Evolutionary conservation across 2,888 invertebrate species (phyloP), one percentile per base, ranked within the genome.

Genomic region (Napeogenes inachia): DNA sequence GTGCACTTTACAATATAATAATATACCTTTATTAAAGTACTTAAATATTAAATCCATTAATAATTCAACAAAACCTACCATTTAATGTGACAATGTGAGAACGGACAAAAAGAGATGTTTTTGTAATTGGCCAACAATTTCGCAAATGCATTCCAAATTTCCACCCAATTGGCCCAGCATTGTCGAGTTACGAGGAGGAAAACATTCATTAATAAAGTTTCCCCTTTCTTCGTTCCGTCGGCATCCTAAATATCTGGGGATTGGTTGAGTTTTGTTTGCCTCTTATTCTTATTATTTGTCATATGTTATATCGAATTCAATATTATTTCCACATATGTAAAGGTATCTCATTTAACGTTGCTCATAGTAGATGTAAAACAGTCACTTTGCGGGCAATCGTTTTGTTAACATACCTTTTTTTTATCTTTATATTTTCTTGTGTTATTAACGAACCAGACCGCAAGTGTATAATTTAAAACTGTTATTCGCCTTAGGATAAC

Each of bases 91-190:
- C 45, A n/a, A 30, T 45, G 60, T 60, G 21, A 21, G 21, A 54
- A 57, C 13, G 21, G 53, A 30, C 60, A 62, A 57, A 53, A 56
- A 58, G 56, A 57, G 58, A 59, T 58, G 57, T 64, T 57, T 63
- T n/a, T 50, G 61, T 59, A 61, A 65, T 60, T 59, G 61, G 45
- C 53, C 45, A 56, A 57, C 66, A 62, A 61, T 64, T 62, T 59
- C 54, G 60, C 62, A 58, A 66, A 62, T 64, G 64, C 56, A 66
- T 56, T 57, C 58, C 47, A 60, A 66, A 64, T 66, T 62, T 60
- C 62, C 54, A 58, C 60, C 55, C 60, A 61, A 60, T 66, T 60
- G 54, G 58, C 33, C 56, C 54, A 59, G 45, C 56, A 62, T 66
- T 62, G 61, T 57, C 53, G 35, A 38, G 47, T 30, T 35, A 57